Evolutionary conservation across 2,797 vertebrate species (phyloP).

Genomic region (Morelia viridis): DNA sequence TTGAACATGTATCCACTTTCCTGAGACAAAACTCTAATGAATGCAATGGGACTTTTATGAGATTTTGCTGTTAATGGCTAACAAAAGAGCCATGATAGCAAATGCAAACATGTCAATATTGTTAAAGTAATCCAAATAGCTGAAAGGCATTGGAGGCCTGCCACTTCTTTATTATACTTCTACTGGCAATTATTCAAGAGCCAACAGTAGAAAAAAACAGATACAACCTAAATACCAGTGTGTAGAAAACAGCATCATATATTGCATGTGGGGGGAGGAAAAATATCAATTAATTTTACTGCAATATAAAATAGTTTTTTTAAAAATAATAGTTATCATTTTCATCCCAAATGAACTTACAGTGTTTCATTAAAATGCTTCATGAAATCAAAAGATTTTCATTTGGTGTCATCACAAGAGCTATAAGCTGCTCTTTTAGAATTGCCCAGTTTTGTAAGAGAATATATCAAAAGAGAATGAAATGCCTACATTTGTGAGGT

Average conservation of each 20-base stretch:
- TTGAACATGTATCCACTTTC: background rate
- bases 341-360: too few relatives aligned
- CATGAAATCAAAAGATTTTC: background rate
- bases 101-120: constrained; percentile 29
- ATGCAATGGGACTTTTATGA: background rate
- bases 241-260: background rate
- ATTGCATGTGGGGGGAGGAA: background rate
- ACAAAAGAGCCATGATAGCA: constrained; percentile 25
- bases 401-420: background rate
- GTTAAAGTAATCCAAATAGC: constrained; percentile 31
- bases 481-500: background rate
- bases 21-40: background rate
- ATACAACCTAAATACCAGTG: background rate
- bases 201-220: background rate
- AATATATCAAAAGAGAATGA: background rate
- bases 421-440: background rate
- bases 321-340: constrained; percentile 27
- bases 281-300: constrained; percentile 12
- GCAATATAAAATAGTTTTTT: background rate
- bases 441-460: background rate
- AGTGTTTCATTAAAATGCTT: background rate
- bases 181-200: background rate
- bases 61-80: constrained; percentile 11
- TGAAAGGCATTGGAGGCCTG: constrained; percentile 5
- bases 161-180: background rate